Conservation (phyloP, 1,140 invertebrate species). For the Marisa cornuarietis region DNA sequence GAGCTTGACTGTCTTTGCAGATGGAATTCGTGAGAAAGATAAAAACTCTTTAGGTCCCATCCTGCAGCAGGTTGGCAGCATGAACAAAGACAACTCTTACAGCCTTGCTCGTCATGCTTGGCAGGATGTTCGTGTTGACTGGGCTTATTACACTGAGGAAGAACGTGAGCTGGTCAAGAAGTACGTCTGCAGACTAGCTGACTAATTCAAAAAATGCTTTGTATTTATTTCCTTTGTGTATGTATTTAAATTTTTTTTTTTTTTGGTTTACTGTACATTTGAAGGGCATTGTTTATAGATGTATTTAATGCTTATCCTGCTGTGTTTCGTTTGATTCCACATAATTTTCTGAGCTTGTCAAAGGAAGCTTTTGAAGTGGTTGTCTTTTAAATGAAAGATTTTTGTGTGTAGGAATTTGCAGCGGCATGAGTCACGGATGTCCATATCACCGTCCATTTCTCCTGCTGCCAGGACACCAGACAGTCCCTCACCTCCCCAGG, state of each 20-base stretch:
- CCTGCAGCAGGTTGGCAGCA: slow-evolving; percentile 79
- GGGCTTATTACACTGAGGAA: slow-evolving; percentile 90
- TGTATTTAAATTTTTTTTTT: too few species aligned
- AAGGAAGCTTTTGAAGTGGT: not conserved
- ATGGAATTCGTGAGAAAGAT: slow-evolving; percentile 87
- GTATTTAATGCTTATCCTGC: too few species aligned
- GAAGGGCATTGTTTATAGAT: too few species aligned
- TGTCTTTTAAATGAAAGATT: slow-evolving; percentile 3
- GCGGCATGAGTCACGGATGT: slow-evolving; percentile 5
- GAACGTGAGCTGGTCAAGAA: slow-evolving; percentile 87
- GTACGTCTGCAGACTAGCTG: slow-evolving; percentile 61
- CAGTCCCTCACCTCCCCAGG: slow-evolving; percentile 40
- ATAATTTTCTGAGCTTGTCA: not conserved
- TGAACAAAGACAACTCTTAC: slow-evolving; percentile 86
- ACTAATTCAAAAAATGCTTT: too few species aligned
- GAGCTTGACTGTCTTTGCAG: slow-evolving; percentile 68
- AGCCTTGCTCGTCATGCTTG: slow-evolving; percentile 84
- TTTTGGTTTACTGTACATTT: too few species aligned
- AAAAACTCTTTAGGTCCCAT: slow-evolving; percentile 77
- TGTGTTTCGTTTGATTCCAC: not conserved
- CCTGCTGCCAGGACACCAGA: slow-evolving; percentile 38
- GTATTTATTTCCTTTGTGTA: too few species aligned
- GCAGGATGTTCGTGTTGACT: slow-evolving; percentile 93
- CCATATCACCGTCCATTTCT: slow-evolving; percentile 27
- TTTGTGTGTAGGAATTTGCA: slow-evolving; percentile 29